A percentile compares a stretch with the other conserved stretches of the same genome.
Conservation (phyloP, 2,797 vertebrate genomes). For the Hippoglossus hippoglossus region DNA sequence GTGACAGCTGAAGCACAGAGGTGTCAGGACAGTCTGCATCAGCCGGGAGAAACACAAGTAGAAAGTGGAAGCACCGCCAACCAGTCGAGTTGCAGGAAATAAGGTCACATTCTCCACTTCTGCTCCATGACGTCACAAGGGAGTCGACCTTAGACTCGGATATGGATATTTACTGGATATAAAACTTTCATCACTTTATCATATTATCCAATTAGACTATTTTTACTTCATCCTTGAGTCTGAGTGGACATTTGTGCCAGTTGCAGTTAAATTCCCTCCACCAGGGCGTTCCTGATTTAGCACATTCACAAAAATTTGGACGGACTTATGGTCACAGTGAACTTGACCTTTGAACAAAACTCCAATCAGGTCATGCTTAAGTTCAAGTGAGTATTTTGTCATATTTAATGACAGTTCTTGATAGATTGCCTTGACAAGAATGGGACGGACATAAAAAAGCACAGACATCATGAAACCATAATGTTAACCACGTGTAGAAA, state of each 20-base stretch:
- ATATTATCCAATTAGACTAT: background rate
- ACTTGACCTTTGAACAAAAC: background rate
- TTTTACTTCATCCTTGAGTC: background rate
- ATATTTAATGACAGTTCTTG: too few relatives aligned
- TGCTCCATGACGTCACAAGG: background rate
- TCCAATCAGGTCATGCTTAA: background rate
- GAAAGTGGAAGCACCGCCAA: background rate
- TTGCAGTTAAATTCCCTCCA: background rate
- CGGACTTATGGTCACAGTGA: background rate
- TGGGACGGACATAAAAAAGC: background rate
- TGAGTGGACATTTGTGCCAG: background rate
- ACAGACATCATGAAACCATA: too few relatives aligned
- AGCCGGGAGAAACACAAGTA: conserved; percentile 35
- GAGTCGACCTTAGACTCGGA: background rate
- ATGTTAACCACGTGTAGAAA: too few relatives aligned
- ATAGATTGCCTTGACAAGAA: background rate
- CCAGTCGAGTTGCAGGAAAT: background rate
- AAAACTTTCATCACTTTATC: background rate
- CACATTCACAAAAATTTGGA: background rate
- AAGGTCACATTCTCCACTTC: background rate
- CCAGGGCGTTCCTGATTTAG: too few relatives aligned
- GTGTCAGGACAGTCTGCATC: conserved; percentile 54
- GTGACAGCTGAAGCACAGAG: conserved; percentile 75
- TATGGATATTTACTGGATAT: background rate
- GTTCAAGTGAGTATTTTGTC: too few relatives aligned